Conservation (phyloP, 2,888 invertebrate genomes). For the Andrena chrysosceles region DNA sequence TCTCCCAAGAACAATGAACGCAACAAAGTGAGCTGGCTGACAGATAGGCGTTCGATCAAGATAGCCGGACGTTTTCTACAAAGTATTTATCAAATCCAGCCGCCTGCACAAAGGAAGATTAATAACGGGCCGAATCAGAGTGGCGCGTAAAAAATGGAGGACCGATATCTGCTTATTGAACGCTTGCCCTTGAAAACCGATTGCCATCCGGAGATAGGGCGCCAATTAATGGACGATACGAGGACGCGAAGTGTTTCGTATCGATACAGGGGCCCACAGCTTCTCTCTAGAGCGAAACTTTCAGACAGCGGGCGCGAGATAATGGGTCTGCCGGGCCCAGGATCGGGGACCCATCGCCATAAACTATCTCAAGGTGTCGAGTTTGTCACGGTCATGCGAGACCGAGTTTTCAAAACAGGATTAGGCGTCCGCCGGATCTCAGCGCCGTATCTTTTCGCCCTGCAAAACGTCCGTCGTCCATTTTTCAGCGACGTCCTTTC, state of each 20-base stretch:
- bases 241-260: conserved; percentile 54
- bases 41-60: conserved; percentile 23
- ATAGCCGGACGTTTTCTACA: conserved; percentile 27
- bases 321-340: conserved; percentile 49
- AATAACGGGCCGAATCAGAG: conserved; percentile 46
- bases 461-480: conserved; percentile 77
- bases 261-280: conserved; percentile 46
- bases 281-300: conserved; percentile 33
- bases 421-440: conserved; percentile 76
- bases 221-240: conserved; percentile 68
- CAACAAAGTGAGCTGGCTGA: neutral
- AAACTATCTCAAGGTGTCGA: conserved; percentile 79
- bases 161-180: conserved; percentile 58
- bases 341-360: conserved; percentile 64
- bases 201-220: conserved; percentile 62
- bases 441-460: conserved; percentile 56
- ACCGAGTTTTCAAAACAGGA: conserved; percentile 82
- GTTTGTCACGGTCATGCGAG: conserved; percentile 81
- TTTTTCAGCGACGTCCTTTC: conserved; percentile 74
- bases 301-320: conserved; percentile 54
- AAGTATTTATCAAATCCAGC: conserved; percentile 50
- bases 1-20: neutral
- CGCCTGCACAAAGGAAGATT: conserved; percentile 47
- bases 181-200: conserved; percentile 54
- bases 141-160: conserved; percentile 47